These are phyloP conservation scores for Lasaia peninsularis DNA, from an alignment of 1,140 invertebrate genomes.

Conservation along the genomic window DNA sequence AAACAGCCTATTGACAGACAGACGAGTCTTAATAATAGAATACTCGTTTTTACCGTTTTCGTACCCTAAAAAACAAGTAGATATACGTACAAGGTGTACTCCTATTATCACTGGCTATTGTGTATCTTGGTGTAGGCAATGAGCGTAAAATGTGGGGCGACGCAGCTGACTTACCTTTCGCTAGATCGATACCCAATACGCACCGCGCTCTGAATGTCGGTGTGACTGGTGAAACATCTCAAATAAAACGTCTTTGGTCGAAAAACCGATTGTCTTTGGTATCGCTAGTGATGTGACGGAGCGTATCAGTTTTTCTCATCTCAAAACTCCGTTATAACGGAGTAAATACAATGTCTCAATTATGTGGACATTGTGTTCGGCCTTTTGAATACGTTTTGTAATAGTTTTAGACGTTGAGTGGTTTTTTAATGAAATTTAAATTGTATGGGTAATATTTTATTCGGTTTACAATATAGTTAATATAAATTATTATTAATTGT, in stretches of 20 bases:
- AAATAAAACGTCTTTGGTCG: constrained; percentile 20
- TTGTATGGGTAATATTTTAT: too few species aligned
- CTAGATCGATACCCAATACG: constrained; percentile 67
- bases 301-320: background rate
- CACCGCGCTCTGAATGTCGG: constrained; percentile 54
- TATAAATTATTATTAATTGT: too few species aligned
- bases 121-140: constrained; percentile 28
- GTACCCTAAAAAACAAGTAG: too few species aligned
- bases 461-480: too few species aligned
- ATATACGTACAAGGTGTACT: too few species aligned
- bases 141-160: constrained; percentile 64
- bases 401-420: too few species aligned
- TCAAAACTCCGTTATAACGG: background rate
- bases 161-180: constrained; percentile 50
- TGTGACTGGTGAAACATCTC: constrained; percentile 39
- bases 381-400: too few species aligned
- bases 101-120: background rate
- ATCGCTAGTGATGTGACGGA: background rate
- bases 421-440: too few species aligned
- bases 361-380: too few species aligned
- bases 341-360: background rate
- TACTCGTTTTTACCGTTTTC: too few species aligned
- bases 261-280: background rate
- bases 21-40: too few species aligned
- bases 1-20: too few species aligned